A percentile compares a stretch with the other conserved stretches of the same genome.
These are phyloP conservation scores for Unio delphinus DNA, from an alignment of 2,888 invertebrate species.

Conservation along the genomic window DNA sequence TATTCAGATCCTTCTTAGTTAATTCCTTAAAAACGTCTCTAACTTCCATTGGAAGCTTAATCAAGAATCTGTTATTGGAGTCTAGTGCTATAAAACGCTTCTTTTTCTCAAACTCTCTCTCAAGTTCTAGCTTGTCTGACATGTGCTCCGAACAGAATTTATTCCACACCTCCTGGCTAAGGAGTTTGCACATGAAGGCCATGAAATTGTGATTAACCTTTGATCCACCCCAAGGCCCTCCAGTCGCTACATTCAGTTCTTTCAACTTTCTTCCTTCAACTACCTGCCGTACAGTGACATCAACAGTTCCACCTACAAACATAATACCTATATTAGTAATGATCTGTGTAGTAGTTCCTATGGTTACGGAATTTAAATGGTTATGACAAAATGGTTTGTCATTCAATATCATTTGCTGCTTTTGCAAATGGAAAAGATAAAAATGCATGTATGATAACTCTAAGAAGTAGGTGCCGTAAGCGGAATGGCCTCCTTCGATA, in stretches of 20 bases:
- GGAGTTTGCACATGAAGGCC: constrained; percentile 2
- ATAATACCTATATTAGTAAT: no score
- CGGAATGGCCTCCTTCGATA: no score
- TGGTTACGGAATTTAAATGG: no score
- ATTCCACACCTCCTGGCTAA: constrained; percentile 4
- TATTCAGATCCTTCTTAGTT: constrained; percentile 7
- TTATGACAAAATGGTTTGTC: no score
- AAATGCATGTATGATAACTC: no score
- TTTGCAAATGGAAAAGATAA: no score
- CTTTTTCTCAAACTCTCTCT: constrained; percentile 13
- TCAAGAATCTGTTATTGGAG: constrained; percentile 2
- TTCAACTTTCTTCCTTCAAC: constrained; percentile 6
- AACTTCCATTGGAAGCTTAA: constrained; percentile 5
- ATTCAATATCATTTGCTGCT: no score
- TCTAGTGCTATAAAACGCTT: constrained; percentile 4
- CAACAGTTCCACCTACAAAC: constrained; percentile 14
- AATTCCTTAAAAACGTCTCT: constrained; percentile 8
- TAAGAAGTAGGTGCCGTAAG: no score
- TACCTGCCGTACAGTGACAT: constrained; percentile 7
- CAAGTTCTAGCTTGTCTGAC: constrained; percentile 10
- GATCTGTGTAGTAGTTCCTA: no score
- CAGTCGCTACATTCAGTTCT: constrained; percentile 9
- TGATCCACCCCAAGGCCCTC: constrained; percentile 14
- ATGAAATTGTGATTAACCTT: constrained; percentile 8
- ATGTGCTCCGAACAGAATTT: constrained; percentile 3